These are phyloP conservation scores for Ochotona princeps DNA, from an alignment of 2,113 vertebrate species.

Conservation along the genomic window DNA sequence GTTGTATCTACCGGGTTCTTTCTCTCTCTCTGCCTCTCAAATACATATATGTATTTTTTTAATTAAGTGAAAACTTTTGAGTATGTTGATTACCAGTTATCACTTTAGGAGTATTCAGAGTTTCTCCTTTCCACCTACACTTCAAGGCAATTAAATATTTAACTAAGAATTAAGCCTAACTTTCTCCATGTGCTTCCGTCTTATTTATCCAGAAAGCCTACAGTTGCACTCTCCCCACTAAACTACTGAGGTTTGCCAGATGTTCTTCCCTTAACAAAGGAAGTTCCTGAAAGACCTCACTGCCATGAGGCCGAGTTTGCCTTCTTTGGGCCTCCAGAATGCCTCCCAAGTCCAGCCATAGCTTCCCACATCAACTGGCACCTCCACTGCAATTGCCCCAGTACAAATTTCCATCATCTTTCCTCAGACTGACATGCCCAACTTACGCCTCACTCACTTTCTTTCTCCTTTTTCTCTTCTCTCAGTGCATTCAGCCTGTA, in stretches of 20 bases:
- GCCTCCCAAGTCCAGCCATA: not conserved
- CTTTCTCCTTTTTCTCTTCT: not conserved
- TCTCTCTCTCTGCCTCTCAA: too few relatives aligned
- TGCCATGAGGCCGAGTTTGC: not conserved
- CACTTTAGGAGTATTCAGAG: not conserved
- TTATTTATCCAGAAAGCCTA: not conserved
- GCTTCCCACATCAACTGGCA: not conserved
- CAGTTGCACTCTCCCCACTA: not conserved
- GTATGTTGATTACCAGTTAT: not conserved
- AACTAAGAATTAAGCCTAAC: not conserved
- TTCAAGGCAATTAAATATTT: slow-evolving; percentile 7
- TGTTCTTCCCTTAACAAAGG: not conserved
- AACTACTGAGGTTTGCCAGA: not conserved
- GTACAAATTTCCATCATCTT: not conserved
- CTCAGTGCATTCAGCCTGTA: not conserved
- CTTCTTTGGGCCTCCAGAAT: not conserved
- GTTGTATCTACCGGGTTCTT: too few relatives aligned
- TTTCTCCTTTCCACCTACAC: not conserved
- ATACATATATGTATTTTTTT: too few relatives aligned
- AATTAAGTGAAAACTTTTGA: slow-evolving; percentile 1
- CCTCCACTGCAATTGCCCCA: not conserved
- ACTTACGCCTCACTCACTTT: not conserved
- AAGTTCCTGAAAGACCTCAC: not conserved
- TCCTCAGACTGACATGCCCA: not conserved
- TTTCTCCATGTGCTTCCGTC: slow-evolving; percentile 8